phyloP scores from a whole-genome alignment of 2,888 invertebrate genomes.

The Dugesia japonica region DNA sequence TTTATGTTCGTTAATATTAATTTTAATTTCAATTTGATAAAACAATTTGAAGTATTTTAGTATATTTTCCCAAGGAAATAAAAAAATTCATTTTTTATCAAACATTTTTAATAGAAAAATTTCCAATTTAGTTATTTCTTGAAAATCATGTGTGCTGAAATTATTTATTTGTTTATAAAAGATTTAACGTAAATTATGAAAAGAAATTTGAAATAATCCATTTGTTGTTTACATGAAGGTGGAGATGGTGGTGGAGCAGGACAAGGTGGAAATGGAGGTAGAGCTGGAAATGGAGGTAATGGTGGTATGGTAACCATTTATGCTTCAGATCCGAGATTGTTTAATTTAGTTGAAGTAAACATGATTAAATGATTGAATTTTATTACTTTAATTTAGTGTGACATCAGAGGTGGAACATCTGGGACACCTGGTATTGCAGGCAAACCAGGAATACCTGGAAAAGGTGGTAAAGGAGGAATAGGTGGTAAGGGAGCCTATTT shows the following conservation, averaged over 20 bases:
- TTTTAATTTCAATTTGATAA: too few relatives aligned
- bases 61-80: too few relatives aligned
- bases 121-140: too few relatives aligned
- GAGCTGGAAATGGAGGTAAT: constrained; percentile 30
- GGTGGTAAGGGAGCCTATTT: constrained; percentile 20
- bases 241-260: constrained; percentile 24
- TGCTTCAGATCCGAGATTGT: constrained; percentile 21
- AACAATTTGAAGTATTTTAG: too few relatives aligned
- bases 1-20: too few relatives aligned
- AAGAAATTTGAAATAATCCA: not conserved
- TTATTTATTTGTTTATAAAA: too few relatives aligned
- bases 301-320: not conserved
- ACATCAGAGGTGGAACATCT: not conserved
- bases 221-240: not conserved
- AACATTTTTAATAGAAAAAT: not conserved
- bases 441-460: not conserved
- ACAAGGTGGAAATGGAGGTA: constrained; percentile 30
- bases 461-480: constrained; percentile 23
- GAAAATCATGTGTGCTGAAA: too few relatives aligned
- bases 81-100: not conserved
- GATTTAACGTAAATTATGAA: not conserved
- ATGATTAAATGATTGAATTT: not conserved
- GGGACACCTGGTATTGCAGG: constrained; percentile 20
- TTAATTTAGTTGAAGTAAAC: constrained; percentile 28
- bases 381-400: not conserved